Base-by-base conservation (phyloP, 2,888 invertebrate species). In the Hipparchia sbordonii region DNA sequence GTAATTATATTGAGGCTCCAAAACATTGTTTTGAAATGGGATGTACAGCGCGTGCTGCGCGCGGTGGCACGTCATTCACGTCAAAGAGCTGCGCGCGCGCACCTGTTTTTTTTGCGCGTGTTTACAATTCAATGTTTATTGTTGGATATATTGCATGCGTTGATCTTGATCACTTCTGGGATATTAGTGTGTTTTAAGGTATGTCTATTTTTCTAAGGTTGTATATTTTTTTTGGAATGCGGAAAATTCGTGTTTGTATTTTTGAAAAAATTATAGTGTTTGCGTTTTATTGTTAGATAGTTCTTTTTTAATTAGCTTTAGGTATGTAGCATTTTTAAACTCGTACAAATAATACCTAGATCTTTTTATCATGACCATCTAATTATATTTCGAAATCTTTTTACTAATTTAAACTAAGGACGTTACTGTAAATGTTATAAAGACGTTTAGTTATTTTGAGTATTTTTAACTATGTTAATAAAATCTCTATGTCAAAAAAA, bases 111-210 rank as follows among this genome's bases (percentile, higher is more conserved):
- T 1, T 10, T 45, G 46, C 62, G 23, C 65, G 65, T 52, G 33
- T 52, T 65, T 63, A 9, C 60, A 60, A 63, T 51, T 48, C 5
- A 12, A 12, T 52, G 33, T 52, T 51, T 65, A 39, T 52, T 63
- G 23, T 63, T 12, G 33, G 0, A 23, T 51, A 63, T 52, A 65
- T 12, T n/a, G 23, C 48, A 62, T 23, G 13, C 62, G 60, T 62
- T 65, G 9, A 65, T 65, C 12, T 62, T 65, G 9, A 65, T 65
- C 12, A 33, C n/a, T 52, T 65, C 65, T 65, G 33, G 65, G 65
- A 65, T 52, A 52, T 65, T 65, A 63, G 9, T 23, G 65, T 33
- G 23, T 39, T 39, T 39, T 52, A 33, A 65, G 65, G 65, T 65
- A 65, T 39, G 65, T 65, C 6, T 52, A 39, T 39, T 60, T 52